A percentile compares a stretch with the other conserved stretches of the same genome.
These are phyloP conservation scores for Nibea coibor DNA, from an alignment of 2,113 vertebrate species.

Conservation along the genomic window DNA sequence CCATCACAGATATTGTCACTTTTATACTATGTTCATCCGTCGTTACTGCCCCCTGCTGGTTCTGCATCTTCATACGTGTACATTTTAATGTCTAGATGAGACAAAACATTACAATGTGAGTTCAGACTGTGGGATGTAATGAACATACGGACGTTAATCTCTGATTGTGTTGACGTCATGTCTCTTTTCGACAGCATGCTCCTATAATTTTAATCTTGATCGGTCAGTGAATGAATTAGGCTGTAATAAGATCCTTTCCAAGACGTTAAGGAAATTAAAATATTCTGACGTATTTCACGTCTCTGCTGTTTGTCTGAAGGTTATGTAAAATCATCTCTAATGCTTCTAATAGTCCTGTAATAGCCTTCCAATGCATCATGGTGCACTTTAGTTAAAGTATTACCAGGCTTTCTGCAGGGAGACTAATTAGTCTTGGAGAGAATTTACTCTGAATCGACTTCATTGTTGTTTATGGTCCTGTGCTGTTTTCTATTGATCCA, in stretches of 20 bases:
- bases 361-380: background rate
- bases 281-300: background rate
- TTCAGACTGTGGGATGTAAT: no score
- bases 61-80: no score
- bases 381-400: background rate
- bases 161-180: background rate
- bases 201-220: background rate
- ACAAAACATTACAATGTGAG: no score
- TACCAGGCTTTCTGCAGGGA: background rate
- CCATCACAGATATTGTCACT: no score
- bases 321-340: background rate
- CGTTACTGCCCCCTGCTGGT: no score
- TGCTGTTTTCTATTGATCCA: background rate
- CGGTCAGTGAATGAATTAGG: background rate
- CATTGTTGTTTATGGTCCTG: conserved; percentile 6
- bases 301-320: background rate
- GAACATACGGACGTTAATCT: no score
- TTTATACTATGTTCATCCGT: no score
- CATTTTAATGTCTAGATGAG: no score
- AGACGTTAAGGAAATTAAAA: background rate
- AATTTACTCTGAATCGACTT: conserved; percentile 2
- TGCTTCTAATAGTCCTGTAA: background rate
- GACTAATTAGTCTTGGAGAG: background rate
- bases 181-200: background rate
- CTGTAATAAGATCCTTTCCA: background rate